Base-by-base conservation (phyloP, 2,888 invertebrate species). In the Syrphus vitripennis region DNA sequence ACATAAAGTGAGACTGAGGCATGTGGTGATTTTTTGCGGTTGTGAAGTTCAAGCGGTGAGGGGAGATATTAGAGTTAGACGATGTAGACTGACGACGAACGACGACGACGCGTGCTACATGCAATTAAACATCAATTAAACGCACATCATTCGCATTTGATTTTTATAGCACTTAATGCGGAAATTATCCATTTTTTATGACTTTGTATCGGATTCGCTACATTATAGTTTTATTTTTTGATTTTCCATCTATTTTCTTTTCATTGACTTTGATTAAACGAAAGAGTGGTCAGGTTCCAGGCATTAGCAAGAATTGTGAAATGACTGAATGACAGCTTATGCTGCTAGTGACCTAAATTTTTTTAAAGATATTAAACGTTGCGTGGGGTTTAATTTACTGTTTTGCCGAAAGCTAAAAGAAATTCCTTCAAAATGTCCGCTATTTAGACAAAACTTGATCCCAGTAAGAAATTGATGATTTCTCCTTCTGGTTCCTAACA, bases 111-210 rank as follows among this genome's bases (percentile, higher is more conserved):
- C 69, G 77, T 65, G 78, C 74, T 63, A 72, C 63, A 78, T 78
- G 82, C 77, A 86, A 86, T 86, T 86, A 78, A 74, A 82, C 86
- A 77, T 86, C 86, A 86, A 86, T 86, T 86, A 86, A 86, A 86
- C 86, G 82, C 82, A 82, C 82, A 82, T 86, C 78, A 81, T 77
- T 79, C 74, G 72, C 63, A 31, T 67, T 72, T 70, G 69, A 34
- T 69, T 63, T 82, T 83, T 77, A 74, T 61, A 83, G 82, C 77
- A 67, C 67, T 72, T 76, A 80, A 84, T 71, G 53, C 84, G 84
- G 81, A 84, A 76, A 81, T 84, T 84, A 71, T 72, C 21, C 61
- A 40, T 9, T 7, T 71, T 67, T 83, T 83, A 72, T 72, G 77
- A 77, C 71, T 34, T 83, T 67, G 71, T 72, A 83, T 76, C 69